Evolutionary conservation across 2,888 invertebrate genomes (phyloP).

Genomic region (Trachelus tabidus): DNA sequence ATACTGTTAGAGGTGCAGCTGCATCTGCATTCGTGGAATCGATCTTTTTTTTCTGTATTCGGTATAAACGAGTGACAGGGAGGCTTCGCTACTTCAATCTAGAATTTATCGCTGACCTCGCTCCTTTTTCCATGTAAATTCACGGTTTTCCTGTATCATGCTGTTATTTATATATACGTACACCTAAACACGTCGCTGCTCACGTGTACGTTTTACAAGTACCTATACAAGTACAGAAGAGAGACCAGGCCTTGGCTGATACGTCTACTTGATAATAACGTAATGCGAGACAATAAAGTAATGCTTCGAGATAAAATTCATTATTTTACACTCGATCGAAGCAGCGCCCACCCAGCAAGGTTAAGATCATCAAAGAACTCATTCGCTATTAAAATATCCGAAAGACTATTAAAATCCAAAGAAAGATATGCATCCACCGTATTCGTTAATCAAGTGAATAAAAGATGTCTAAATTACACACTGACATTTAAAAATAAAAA

Average conservation of each 20-base stretch:
- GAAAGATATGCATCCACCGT: background rate
- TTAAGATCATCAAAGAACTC: background rate
- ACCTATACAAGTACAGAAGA: background rate
- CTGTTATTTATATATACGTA: background rate
- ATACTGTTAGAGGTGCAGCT: background rate
- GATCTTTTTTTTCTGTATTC: background rate
- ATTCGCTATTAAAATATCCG: background rate
- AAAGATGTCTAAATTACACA: background rate
- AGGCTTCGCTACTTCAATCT: background rate
- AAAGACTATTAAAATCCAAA: background rate
- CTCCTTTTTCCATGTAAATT: background rate
- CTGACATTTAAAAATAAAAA: background rate
- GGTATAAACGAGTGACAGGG: background rate
- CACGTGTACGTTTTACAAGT: background rate
- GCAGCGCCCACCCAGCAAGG: background rate
- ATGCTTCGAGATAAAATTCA: background rate
- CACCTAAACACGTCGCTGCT: background rate
- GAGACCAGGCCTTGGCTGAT: background rate
- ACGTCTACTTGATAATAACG: background rate
- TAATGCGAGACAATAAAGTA: background rate
- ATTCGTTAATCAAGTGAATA: background rate
- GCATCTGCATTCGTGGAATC: background rate
- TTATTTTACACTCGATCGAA: background rate
- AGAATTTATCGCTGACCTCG: background rate
- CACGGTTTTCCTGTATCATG: background rate